phyloP scores from a whole-genome alignment of 2,888 invertebrate species.

The Andrena trimmerana region DNA sequence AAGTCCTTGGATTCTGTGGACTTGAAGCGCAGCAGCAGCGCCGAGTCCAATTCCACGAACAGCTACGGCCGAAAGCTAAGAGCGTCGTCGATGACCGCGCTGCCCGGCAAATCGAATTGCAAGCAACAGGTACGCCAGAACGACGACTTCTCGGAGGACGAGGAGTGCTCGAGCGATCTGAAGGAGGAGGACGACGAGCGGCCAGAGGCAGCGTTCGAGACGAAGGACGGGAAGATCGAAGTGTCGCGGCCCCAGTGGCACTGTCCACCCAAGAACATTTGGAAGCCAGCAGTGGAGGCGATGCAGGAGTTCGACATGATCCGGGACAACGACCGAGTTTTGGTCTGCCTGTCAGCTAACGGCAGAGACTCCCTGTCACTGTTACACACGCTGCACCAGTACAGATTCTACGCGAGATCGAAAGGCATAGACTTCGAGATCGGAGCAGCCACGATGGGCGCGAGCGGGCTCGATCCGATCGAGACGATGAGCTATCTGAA shows the following conservation, averaged over 20 bases:
- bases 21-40: constrained; percentile 80
- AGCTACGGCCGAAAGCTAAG: constrained; percentile 73
- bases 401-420: constrained; percentile 91
- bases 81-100: constrained; percentile 57
- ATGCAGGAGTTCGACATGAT: constrained; percentile 94
- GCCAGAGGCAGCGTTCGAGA: constrained; percentile 19
- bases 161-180: constrained; percentile 70
- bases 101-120: constrained; percentile 60
- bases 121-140: constrained; percentile 71
- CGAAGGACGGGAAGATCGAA: constrained; percentile 84
- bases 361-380: constrained; percentile 94
- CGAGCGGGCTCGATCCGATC: constrained; percentile 86
- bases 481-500: constrained; percentile 87
- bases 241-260: constrained; percentile 87
- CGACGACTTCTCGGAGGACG: constrained; percentile 82
- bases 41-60: constrained; percentile 79
- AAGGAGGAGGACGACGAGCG: constrained; percentile 69
- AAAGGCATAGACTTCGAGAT: constrained; percentile 92
- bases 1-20: constrained; percentile 83
- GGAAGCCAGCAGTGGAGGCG: constrained; percentile 93
- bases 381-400: constrained; percentile 93
- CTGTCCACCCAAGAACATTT: constrained; percentile 92
- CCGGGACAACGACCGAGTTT: constrained; percentile 91
- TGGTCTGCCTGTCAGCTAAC: constrained; percentile 93
- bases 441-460: constrained; percentile 92